Evolutionary conservation across 2,113 vertebrate genomes (phyloP).

Genomic region (Mellivora capensis): DNA sequence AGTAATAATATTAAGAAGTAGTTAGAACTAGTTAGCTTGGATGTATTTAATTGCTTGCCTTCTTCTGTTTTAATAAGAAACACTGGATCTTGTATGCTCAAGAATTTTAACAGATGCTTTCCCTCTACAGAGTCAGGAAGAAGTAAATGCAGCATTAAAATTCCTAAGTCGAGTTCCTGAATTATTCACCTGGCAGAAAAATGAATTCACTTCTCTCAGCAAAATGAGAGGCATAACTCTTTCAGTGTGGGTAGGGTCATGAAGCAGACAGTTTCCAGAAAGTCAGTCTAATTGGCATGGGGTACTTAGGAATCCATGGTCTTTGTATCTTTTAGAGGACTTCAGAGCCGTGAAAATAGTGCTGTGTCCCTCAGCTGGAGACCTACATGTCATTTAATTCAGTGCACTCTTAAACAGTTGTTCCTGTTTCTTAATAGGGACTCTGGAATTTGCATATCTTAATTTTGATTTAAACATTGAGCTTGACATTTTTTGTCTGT

Average conservation of each 20-base stretch:
- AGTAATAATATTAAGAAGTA: slow-evolving; percentile 42
- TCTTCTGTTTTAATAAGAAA: slow-evolving; percentile 62
- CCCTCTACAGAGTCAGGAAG: slow-evolving; percentile 34
- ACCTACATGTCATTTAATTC: background rate
- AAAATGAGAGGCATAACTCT: slow-evolving; percentile 54
- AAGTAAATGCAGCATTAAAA: slow-evolving; percentile 57
- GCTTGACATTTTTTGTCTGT: background rate
- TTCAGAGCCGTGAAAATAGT: background rate
- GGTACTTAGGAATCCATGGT: background rate
- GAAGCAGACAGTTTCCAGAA: background rate
- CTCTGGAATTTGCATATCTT: background rate
- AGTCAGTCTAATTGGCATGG: background rate
- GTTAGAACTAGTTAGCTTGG: slow-evolving; percentile 46
- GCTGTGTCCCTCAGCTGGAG: background rate
- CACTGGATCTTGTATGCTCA: slow-evolving; percentile 38
- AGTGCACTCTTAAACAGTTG: background rate
- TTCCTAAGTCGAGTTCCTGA: slow-evolving; percentile 64
- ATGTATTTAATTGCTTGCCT: slow-evolving; percentile 60
- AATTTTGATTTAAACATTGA: background rate
- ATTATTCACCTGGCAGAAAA: slow-evolving; percentile 61
- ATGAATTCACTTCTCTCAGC: slow-evolving; percentile 38
- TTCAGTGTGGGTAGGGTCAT: background rate
- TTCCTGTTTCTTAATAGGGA: background rate
- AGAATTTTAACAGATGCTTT: slow-evolving; percentile 65
- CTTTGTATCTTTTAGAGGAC: background rate